Percentiles rank a stretch among this genome's conserved stretches.
phyloP scores from a whole-genome alignment of 1,140 invertebrate species.

The Theocolax elegans region DNA sequence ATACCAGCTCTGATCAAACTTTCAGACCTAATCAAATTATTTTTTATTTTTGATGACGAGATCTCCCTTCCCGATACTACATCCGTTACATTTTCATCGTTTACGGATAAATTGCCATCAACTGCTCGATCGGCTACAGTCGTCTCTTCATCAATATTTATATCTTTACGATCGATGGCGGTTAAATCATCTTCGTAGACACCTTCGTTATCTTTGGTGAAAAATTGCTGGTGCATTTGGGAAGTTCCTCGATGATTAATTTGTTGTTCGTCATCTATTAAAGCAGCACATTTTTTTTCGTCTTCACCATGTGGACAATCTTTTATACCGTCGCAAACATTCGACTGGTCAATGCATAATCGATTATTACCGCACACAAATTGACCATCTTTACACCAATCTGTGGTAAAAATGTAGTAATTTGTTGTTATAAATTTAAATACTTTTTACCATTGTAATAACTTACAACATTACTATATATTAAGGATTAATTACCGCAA shows the following conservation, averaged over 20 bases:
- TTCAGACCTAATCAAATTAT: not conserved
- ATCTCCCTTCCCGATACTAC: slow-evolving; percentile 58
- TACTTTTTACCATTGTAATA: not conserved
- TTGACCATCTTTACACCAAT: slow-evolving; percentile 79
- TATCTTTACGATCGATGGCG: not conserved
- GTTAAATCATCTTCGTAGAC: not conserved
- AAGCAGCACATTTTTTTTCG: slow-evolving; percentile 77
- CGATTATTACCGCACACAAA: slow-evolving; percentile 80
- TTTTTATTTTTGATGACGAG: slow-evolving; percentile 47
- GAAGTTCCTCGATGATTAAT: not conserved
- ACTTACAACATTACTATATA: not conserved
- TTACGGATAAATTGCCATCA: not conserved
- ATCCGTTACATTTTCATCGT: slow-evolving; percentile 18
- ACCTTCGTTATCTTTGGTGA: not conserved
- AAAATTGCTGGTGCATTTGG: not conserved
- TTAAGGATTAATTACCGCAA: slow-evolving; percentile 72
- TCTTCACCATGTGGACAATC: slow-evolving; percentile 87
- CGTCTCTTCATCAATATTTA: not conserved
- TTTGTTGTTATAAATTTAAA: not conserved
- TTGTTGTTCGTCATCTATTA: slow-evolving; percentile 58
- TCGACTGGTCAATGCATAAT: slow-evolving; percentile 74
- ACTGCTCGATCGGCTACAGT: not conserved
- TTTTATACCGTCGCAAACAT: slow-evolving; percentile 79
- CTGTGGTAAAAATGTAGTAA: slow-evolving; percentile 57
- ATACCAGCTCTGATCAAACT: slow-evolving; percentile 45